phyloP scores from a whole-genome alignment of 92 coral and sea anemone genomes.

The Muricea muricata region DNA sequence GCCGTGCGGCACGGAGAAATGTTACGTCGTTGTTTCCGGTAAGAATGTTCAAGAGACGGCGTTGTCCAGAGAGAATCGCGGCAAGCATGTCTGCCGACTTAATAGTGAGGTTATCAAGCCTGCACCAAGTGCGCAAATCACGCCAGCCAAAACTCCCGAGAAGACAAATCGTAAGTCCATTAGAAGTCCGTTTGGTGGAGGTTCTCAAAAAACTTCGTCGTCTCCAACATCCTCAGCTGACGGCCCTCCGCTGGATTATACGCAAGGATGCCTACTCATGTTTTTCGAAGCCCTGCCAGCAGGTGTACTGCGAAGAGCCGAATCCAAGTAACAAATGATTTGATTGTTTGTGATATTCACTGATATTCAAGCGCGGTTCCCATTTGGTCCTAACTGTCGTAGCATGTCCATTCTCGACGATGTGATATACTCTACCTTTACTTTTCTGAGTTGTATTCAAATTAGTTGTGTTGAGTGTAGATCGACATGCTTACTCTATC shows the following conservation, averaged over 20 bases:
- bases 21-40: conserved; percentile 88
- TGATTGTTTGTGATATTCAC: too few species aligned
- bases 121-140: neutral
- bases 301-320: conserved; percentile 25
- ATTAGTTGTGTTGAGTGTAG: too few species aligned
- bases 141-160: conserved; percentile 22
- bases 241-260: neutral
- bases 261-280: conserved; percentile 32
- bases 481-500: too few species aligned
- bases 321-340: conserved; percentile 41
- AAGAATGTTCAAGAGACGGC: conserved; percentile 65
- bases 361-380: too few species aligned
- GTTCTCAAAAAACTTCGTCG: conserved; percentile 2
- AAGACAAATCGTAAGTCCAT: conserved; percentile 19
- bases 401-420: too few species aligned
- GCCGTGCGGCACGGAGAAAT: conserved; percentile 87
- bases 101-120: conserved; percentile 33
- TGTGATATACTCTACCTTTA: too few species aligned
- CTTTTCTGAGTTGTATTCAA: too few species aligned
- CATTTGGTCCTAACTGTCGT: too few species aligned
- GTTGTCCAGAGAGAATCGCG: neutral
- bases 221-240: neutral
- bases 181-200: conserved; percentile 13
- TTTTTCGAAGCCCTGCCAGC: conserved; percentile 36
- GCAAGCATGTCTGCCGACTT: conserved; percentile 30